Conservation (phyloP, 1,140 invertebrate genomes). For the Zaprionus taronus region DNA sequence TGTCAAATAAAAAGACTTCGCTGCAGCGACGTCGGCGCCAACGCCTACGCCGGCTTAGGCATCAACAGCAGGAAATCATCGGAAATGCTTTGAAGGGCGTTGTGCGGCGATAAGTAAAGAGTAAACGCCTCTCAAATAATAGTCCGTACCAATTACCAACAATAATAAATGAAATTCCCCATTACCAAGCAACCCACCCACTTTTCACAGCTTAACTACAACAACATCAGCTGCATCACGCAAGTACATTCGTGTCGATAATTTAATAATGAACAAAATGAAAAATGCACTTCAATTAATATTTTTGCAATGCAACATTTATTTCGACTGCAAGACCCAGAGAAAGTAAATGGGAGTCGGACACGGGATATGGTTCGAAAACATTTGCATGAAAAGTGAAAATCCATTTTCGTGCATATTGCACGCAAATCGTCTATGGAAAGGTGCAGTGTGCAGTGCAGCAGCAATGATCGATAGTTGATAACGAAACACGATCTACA, state of each 20-base stretch:
- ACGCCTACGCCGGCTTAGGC: background rate
- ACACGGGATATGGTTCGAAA: slow-evolving; percentile 7
- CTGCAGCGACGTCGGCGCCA: slow-evolving; percentile 30
- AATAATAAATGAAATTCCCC: slow-evolving; percentile 18
- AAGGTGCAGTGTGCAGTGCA: slow-evolving; percentile 20
- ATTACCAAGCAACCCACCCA: slow-evolving; percentile 54
- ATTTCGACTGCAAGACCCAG: slow-evolving; percentile 49
- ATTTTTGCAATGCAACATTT: slow-evolving; percentile 71
- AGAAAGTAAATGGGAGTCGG: slow-evolving; percentile 62
- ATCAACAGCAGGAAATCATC: slow-evolving; percentile 54
- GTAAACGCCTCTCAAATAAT: slow-evolving; percentile 60
- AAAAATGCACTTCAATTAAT: slow-evolving; percentile 48
- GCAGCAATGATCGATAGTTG: background rate
- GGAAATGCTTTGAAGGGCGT: slow-evolving; percentile 66
- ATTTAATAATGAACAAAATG: slow-evolving; percentile 29
- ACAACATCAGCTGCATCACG: slow-evolving; percentile 1
- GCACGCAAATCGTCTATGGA: slow-evolving; percentile 49
- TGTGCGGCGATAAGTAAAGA: slow-evolving; percentile 35
- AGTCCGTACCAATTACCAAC: slow-evolving; percentile 41
- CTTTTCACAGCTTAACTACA: slow-evolving; percentile 44
- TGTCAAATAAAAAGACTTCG: slow-evolving; percentile 64
- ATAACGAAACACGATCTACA: slow-evolving; percentile 14
- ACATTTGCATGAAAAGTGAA: slow-evolving; percentile 50
- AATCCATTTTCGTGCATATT: slow-evolving; percentile 23
- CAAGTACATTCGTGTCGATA: slow-evolving; percentile 44